phyloP scores from a whole-genome alignment of 2,113 vertebrate species.

The Alligator mississippiensis region DNA sequence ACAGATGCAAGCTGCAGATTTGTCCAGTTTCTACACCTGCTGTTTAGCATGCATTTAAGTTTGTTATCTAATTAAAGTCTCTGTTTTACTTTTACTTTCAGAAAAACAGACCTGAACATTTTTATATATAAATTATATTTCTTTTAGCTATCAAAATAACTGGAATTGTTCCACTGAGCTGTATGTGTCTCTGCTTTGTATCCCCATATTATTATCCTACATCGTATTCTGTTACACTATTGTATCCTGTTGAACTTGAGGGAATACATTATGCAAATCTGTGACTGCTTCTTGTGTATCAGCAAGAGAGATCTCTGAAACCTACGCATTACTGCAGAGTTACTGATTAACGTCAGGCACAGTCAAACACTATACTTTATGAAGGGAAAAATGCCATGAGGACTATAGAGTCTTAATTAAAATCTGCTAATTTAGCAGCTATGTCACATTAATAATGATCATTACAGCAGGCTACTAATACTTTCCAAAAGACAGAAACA shows the following conservation, averaged over 20 bases:
- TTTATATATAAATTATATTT: background rate
- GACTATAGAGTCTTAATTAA: background rate
- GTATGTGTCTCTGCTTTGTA: slow-evolving; percentile 2
- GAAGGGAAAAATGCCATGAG: background rate
- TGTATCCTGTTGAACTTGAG: slow-evolving; percentile 58
- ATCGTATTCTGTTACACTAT: slow-evolving; percentile 32
- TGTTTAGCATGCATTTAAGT: background rate
- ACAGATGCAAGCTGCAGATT: background rate
- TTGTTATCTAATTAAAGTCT: background rate
- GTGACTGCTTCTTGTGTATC: slow-evolving; percentile 35
- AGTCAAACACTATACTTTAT: background rate
- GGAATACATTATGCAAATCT: slow-evolving; percentile 68
- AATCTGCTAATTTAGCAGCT: background rate
- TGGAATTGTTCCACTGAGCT: background rate
- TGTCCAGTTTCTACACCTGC: background rate
- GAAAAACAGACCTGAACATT: background rate
- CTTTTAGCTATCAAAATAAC: background rate
- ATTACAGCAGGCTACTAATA: no score
- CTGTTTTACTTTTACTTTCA: background rate
- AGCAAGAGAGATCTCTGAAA: slow-evolving; percentile 56
- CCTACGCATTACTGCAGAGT: background rate
- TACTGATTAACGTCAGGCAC: background rate
- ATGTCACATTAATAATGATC: no score
- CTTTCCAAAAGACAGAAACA: background rate
- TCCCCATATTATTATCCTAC: background rate